Base-by-base conservation (phyloP, 1,140 invertebrate genomes). In the Drosophila insularis region DNA sequence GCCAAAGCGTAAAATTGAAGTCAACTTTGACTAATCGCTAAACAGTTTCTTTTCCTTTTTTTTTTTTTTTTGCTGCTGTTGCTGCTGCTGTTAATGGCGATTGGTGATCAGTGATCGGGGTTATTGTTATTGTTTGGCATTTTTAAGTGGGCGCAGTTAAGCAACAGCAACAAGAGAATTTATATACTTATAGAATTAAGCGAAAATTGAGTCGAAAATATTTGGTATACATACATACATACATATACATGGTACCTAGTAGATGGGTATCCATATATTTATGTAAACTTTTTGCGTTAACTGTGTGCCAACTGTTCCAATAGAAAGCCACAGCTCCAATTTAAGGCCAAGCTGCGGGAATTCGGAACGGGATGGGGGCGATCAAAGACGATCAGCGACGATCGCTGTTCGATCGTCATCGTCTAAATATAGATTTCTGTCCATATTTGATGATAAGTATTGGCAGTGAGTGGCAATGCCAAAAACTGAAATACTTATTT, bases 391-490 rank as follows among this genome's bases (percentile, higher is more conserved):
- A 21, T 17, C 43, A 31, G 13, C 37, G 59, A 40, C 32, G 37
- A 61, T 31, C 55, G n/a, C 13, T 13, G n/a, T 63, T 31, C 55
- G 55, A 40, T 60, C 66, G 84, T 87, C 84, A 87, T 76, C 79
- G 66, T 75, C 82, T 87, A 87, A 89, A 87, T 89, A 87, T 87
- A 87, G 82, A 87, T 82, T 79, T 82, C n/a, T 75, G 82, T 82
- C 82, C 82, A 79, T 89, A 89, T 87, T 87, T 82, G 84, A 68
- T 82, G 84, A 69, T 86, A 80, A 89, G 87, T 89, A 89, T 82
- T 87, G 82, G 82, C 82, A 73, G 78, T 78, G 79, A 81, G 73
- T 77, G 68, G 64, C 35, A 67, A 46, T 40, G 69, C 5, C 60
- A 64, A 68, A 55, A 55, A 55, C 23, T n/a, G 53, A 27, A 27